phyloP scores from a whole-genome alignment of 2,888 invertebrate species.

The Gymnosoma rotundatum region DNA sequence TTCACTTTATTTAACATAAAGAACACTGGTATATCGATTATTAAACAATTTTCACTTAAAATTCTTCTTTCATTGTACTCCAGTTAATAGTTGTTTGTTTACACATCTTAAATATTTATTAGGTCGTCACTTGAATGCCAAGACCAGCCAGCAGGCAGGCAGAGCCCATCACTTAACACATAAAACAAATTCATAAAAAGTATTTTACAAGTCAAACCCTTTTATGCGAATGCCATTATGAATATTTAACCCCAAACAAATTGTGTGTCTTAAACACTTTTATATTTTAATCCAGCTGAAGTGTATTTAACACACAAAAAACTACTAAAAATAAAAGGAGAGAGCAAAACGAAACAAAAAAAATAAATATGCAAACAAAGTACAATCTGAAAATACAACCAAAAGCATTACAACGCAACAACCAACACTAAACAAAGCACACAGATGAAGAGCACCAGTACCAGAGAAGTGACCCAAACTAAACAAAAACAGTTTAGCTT shows the following conservation, averaged over 20 bases:
- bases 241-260: conserved; percentile 69
- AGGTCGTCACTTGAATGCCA: conserved; percentile 64
- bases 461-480: conserved; percentile 52
- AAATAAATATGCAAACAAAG: conserved; percentile 12
- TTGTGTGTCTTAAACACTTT: conserved; percentile 68
- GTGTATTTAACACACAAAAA: conserved; percentile 69
- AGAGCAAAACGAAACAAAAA: background rate
- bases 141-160: conserved; percentile 37
- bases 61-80: conserved; percentile 23
- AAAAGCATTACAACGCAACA: conserved; percentile 17
- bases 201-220: conserved; percentile 62
- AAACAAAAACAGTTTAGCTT: conserved; percentile 6
- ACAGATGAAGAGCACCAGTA: conserved; percentile 29
- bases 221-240: conserved; percentile 54
- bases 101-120: conserved; percentile 58
- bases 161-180: conserved; percentile 23
- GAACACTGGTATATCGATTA: conserved; percentile 26
- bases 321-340: conserved; percentile 24
- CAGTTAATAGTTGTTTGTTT: conserved; percentile 46
- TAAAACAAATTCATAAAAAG: conserved; percentile 44
- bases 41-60: conserved; percentile 47
- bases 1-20: conserved; percentile 39
- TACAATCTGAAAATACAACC: conserved; percentile 36
- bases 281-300: conserved; percentile 67
- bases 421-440: conserved; percentile 1